A percentile compares a stretch with the other conserved stretches of the same genome.
These are phyloP conservation scores for Pachycephus smyrnensis DNA, from an alignment of 2,888 invertebrate genomes.

Conservation along the genomic window DNA sequence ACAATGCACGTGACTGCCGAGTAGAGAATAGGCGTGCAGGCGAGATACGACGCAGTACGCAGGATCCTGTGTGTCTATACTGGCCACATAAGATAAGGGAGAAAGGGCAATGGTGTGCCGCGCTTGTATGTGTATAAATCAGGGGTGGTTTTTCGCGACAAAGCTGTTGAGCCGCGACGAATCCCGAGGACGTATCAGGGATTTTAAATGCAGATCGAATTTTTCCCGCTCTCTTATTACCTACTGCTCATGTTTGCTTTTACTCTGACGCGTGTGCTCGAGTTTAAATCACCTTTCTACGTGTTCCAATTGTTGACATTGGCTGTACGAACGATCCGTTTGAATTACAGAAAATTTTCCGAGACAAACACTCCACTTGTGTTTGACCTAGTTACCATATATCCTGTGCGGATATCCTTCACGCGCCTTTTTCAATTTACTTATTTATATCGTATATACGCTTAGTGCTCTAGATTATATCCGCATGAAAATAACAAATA, in stretches of 20 bases:
- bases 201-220: constrained; percentile 25
- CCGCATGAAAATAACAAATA: not conserved
- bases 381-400: not conserved
- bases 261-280: not conserved
- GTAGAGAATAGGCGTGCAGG: not conserved
- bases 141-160: constrained; percentile 34
- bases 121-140: constrained; percentile 43
- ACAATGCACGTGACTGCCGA: not conserved
- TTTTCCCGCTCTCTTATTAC: constrained; percentile 16
- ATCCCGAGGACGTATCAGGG: not conserved
- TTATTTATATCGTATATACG: not conserved
- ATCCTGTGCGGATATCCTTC: not conserved
- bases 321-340: not conserved
- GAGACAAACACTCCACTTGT: not conserved
- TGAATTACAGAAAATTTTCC: not conserved
- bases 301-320: constrained; percentile 8
- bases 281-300: constrained; percentile 9
- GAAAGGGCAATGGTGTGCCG: constrained; percentile 43
- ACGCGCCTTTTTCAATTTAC: not conserved
- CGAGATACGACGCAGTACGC: not conserved
- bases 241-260: not conserved
- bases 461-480: not conserved
- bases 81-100: constrained; percentile 40
- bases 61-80: not conserved
- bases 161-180: not conserved